phyloP scores from a whole-genome alignment of 2,888 invertebrate species.

The Epinotia ramella region DNA sequence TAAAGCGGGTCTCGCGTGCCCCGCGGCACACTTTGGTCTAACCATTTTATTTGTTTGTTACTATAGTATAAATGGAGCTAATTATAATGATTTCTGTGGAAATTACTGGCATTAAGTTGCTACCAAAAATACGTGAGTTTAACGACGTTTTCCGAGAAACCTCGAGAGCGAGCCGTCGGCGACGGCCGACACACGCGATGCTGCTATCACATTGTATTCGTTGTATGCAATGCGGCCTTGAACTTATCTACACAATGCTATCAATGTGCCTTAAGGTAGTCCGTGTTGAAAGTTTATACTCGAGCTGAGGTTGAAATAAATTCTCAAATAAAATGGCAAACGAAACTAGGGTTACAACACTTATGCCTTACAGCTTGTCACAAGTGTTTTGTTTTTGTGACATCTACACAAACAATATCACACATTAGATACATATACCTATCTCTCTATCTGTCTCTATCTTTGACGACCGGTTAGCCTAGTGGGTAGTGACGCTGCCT shows the following conservation, averaged over 20 bases:
- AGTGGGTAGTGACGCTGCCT: no score
- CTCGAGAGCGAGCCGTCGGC: slow-evolving; percentile 71
- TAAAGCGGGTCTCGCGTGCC: slow-evolving; percentile 61
- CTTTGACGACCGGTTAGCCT: no score
- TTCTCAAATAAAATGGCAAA: slow-evolving; percentile 11
- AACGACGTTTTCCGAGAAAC: slow-evolving; percentile 84
- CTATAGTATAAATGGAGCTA: slow-evolving; percentile 81
- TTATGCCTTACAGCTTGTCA: background rate
- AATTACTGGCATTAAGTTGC: slow-evolving; percentile 85
- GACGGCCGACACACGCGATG: slow-evolving; percentile 65
- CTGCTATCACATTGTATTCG: slow-evolving; percentile 54
- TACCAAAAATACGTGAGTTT: slow-evolving; percentile 85
- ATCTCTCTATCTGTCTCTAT: no score
- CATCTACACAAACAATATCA: no score
- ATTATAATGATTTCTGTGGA: slow-evolving; percentile 84
- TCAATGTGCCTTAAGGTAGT: slow-evolving; percentile 34
- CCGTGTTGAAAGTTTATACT: slow-evolving; percentile 26
- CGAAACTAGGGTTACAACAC: background rate
- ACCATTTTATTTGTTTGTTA: slow-evolving; percentile 85
- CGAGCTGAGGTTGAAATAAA: background rate
- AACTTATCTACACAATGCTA: slow-evolving; percentile 54
- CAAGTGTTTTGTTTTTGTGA: no score
- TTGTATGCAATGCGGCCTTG: slow-evolving; percentile 67
- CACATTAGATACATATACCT: no score
- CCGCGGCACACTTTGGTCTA: slow-evolving; percentile 64